These are phyloP conservation scores for Chaetura pelagica DNA, from an alignment of 2,113 vertebrate genomes.

Conservation along the genomic window DNA sequence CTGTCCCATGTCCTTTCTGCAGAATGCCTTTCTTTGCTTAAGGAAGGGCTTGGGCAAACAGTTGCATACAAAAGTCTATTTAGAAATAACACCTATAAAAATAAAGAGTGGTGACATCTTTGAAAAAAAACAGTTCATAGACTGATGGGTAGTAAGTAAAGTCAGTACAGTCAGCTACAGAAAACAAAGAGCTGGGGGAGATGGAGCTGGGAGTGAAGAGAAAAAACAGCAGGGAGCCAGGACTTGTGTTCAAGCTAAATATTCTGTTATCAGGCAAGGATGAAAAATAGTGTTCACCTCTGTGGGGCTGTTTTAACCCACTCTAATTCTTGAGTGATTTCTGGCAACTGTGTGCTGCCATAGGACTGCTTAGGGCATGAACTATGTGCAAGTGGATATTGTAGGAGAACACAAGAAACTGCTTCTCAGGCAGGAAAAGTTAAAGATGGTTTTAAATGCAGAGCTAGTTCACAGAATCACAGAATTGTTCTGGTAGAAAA, in stretches of 20 bases:
- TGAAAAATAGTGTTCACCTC: background rate
- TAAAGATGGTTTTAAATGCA: background rate
- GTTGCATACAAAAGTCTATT: background rate
- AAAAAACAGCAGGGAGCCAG: background rate
- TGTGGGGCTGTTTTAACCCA: background rate
- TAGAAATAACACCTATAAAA: background rate
- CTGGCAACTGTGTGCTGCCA: background rate
- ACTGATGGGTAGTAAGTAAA: background rate
- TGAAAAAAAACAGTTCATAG: background rate
- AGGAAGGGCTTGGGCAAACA: background rate
- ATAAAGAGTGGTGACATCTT: background rate
- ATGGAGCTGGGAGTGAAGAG: background rate
- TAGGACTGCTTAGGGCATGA: background rate
- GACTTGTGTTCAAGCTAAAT: background rate
- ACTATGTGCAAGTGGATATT: background rate
- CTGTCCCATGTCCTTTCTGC: background rate
- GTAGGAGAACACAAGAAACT: background rate
- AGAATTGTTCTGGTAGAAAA: too few relatives aligned
- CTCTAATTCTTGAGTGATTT: background rate
- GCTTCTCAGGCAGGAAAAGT: background rate
- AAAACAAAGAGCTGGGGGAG: background rate
- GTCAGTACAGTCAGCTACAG: background rate
- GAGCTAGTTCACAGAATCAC: background rate
- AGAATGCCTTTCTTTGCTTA: background rate
- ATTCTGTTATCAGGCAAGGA: background rate